phyloP scores from a whole-genome alignment of 2,888 invertebrate species.

The Chrysodeixis includens region DNA sequence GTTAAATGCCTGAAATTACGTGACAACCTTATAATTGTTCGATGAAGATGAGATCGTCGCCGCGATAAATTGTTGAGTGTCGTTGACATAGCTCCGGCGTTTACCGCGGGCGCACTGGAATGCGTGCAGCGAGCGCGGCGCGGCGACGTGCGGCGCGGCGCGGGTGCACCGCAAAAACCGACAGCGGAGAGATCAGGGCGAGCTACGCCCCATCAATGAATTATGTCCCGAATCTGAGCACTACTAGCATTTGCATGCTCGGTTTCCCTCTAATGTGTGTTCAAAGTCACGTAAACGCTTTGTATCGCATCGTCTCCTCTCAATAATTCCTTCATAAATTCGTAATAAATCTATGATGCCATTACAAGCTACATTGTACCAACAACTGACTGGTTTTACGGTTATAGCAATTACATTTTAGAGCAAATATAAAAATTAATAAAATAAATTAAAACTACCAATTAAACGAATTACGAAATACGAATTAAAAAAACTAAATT shows the following conservation, averaged over 20 bases:
- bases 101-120: slow-evolving; percentile 18
- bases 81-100: slow-evolving; percentile 27
- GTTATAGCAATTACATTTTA: background rate
- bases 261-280: slow-evolving; percentile 10
- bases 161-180: slow-evolving; percentile 35
- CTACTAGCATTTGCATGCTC: slow-evolving; percentile 35
- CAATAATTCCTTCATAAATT: background rate
- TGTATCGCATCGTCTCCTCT: slow-evolving; percentile 5
- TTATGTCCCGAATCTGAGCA: slow-evolving; percentile 34
- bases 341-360: background rate
- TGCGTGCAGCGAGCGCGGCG: slow-evolving; percentile 10
- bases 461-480: no score
- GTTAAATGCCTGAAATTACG: slow-evolving; percentile 8
- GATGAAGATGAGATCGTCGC: slow-evolving; percentile 30
- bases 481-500: no score
- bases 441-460: background rate
- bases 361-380: background rate
- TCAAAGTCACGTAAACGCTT: slow-evolving; percentile 2
- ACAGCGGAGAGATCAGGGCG: slow-evolving; percentile 20
- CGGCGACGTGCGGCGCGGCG: background rate
- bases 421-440: background rate
- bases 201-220: slow-evolving; percentile 49
- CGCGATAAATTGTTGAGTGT: slow-evolving; percentile 44
- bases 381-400: background rate
- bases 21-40: slow-evolving; percentile 21